Base-by-base conservation (phyloP, 2,113 vertebrate species). In the Herpailurus yagouaroundi region DNA sequence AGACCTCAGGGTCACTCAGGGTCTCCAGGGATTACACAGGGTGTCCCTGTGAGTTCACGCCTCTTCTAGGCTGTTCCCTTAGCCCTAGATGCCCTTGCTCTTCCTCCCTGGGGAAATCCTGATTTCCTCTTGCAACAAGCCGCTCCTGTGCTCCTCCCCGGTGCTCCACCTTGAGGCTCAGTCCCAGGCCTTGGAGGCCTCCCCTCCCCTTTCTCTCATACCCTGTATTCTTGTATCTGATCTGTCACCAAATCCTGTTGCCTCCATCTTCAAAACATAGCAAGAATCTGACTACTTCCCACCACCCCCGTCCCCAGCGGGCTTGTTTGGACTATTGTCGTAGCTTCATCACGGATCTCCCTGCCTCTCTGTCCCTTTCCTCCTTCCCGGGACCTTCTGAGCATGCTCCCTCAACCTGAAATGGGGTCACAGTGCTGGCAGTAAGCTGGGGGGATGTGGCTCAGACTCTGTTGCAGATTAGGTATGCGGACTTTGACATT, bases 281-380 rank as follows among this genome's bases (percentile, higher is more conserved):
- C 33, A 74, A 89, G 84, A n/a, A 63, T 57, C 29, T 29, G 84
- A 36, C 45, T 21, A 6, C 45, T 57, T 27, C 50, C 31, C 25
- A 82, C 25, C 38, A 45, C 19, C 36, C 14, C 13, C 23, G 0
- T 74, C 6, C 55, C 2, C 4, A 23, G 45, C 23, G 45, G 27
- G 14, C 52, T 29, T 27, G 66, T n/a, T 25, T 66, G 52, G 31
- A 10, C 36, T 9, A 25, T 0, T 14, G 15, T 4, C 13, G 11
- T 23, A 41, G 36, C 12, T 38, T 77, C 2, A 7, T 16, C 33
- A 1, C 0, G 0, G n/a, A 66, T 16, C 14, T 71, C 55, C 60
- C 18, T 0, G 29, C 4, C 68, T 83, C 68, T 87, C 50, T 23
- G 57, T 41, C 60, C 76, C 31, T 64, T n/a, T 63, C 87, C 73